A percentile compares a stretch with the other conserved stretches of the same genome.
phyloP scores from a whole-genome alignment of 2,888 invertebrate species.

The Erebia epiphron region DNA sequence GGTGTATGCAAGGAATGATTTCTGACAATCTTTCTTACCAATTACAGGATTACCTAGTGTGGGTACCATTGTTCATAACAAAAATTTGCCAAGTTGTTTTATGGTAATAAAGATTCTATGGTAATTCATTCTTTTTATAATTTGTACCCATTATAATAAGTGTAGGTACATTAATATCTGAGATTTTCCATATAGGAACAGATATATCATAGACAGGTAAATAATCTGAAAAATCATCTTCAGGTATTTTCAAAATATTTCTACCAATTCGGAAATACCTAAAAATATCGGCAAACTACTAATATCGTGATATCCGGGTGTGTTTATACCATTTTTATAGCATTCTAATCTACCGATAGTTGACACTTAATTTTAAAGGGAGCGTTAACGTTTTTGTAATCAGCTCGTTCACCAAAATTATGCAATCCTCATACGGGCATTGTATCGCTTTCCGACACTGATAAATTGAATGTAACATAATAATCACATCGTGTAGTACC shows the following conservation, averaged over 20 bases:
- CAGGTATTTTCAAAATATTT: too few species aligned
- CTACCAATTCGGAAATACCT: background rate
- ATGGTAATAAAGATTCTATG: too few species aligned
- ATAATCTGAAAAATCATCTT: too few species aligned
- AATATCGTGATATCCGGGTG: background rate
- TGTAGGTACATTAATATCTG: background rate
- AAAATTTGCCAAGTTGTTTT: too few species aligned
- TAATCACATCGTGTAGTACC: conserved; percentile 73
- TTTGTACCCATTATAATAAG: background rate
- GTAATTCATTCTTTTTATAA: too few species aligned
- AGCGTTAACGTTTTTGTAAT: conserved; percentile 7
- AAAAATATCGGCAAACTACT: background rate
- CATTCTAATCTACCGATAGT: conserved; percentile 4
- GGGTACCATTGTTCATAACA: too few species aligned
- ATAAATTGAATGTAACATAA: conserved; percentile 44
- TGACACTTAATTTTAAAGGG: background rate
- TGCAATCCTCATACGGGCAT: conserved; percentile 41
- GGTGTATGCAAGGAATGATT: background rate
- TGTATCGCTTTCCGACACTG: conserved; percentile 30
- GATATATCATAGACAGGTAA: too few species aligned
- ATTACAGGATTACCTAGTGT: too few species aligned
- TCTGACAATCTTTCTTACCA: background rate
- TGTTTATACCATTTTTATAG: conserved; percentile 1
- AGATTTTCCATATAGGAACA: too few species aligned
- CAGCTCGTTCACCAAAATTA: conserved; percentile 22